phyloP scores from a whole-genome alignment of 30 jellyfish, hydroid and myxozoan genomes.

The Aurelia aurita region DNA sequence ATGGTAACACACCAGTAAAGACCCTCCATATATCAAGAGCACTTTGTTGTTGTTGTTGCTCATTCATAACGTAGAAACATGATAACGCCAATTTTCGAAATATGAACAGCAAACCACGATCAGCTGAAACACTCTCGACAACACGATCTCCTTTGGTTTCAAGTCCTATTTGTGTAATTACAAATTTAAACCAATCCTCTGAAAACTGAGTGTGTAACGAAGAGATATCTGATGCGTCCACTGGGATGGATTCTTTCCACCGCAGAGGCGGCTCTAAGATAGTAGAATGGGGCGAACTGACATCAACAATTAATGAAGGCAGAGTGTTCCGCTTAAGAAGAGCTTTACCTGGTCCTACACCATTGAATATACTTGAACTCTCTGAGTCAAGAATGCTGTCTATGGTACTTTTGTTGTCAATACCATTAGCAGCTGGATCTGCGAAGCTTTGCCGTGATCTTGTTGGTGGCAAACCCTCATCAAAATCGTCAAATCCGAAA shows the following conservation, averaged over 20 bases:
- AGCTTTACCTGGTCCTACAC: neutral
- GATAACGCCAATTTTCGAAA: constrained; percentile 66
- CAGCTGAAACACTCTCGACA: constrained; percentile 53
- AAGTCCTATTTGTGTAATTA: constrained; percentile 46
- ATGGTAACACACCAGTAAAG: constrained; percentile 77
- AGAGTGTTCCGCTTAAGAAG: constrained; percentile 17
- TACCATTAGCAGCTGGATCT: neutral
- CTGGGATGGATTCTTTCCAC: constrained; percentile 76
- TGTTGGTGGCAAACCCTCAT: constrained; percentile 31
- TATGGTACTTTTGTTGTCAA: neutral
- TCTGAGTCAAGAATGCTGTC: constrained; percentile 19
- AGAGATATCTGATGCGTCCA: constrained; percentile 46
- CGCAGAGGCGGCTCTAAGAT: constrained; percentile 78
- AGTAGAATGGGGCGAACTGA: constrained; percentile 76
- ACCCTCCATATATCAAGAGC: constrained; percentile 69
- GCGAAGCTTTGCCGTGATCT: constrained; percentile 25
- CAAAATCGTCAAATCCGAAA: constrained; percentile 83
- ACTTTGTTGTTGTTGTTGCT: constrained; percentile 63
- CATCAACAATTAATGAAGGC: constrained; percentile 47
- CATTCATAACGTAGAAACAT: constrained; percentile 46
- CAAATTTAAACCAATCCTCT: constrained; percentile 69
- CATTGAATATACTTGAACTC: neutral
- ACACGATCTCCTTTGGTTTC: constrained; percentile 54
- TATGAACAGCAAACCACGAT: constrained; percentile 54
- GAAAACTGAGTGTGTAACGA: constrained; percentile 15